Evolutionary conservation across 2,113 vertebrate species (phyloP).

Genomic region (Glaucomys volans): DNA sequence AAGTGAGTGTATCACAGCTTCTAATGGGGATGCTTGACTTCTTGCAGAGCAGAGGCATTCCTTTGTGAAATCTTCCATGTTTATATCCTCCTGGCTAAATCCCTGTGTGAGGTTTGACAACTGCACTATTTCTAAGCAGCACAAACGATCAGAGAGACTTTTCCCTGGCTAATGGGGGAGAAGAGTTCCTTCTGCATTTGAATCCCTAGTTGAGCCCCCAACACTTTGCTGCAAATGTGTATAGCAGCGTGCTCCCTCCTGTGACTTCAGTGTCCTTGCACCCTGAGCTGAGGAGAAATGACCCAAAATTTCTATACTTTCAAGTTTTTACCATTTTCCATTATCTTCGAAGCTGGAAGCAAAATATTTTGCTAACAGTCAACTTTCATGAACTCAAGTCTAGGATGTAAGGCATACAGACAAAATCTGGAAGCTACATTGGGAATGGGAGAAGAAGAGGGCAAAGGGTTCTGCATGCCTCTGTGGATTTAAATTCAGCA

Average conservation of each 20-base stretch:
- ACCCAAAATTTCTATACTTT: not conserved
- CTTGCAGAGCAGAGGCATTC: not conserved
- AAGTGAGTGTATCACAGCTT: not conserved
- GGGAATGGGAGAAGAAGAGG: not conserved
- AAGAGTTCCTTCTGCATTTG: not conserved
- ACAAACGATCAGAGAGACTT: not conserved
- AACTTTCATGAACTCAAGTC: not conserved
- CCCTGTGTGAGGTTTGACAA: not conserved
- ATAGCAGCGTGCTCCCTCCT: not conserved
- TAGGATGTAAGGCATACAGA: not conserved
- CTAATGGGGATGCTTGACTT: not conserved
- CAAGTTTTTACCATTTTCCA: not conserved
- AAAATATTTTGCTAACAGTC: not conserved
- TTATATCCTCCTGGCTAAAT: not conserved
- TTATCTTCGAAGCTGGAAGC: not conserved
- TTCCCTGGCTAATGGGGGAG: not conserved
- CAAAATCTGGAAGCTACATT: not conserved
- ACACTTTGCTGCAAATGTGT: not conserved
- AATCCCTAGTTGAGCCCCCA: fast-evolving
- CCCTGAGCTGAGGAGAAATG: not conserved
- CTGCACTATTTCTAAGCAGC: not conserved
- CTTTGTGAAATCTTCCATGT: not conserved
- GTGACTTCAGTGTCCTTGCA: not conserved
- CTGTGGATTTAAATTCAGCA: not conserved
- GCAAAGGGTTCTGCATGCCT: not conserved